phyloP scores from a whole-genome alignment of 37 sponge, comb jelly and placozoan genomes.

The Crambe crambe region DNA sequence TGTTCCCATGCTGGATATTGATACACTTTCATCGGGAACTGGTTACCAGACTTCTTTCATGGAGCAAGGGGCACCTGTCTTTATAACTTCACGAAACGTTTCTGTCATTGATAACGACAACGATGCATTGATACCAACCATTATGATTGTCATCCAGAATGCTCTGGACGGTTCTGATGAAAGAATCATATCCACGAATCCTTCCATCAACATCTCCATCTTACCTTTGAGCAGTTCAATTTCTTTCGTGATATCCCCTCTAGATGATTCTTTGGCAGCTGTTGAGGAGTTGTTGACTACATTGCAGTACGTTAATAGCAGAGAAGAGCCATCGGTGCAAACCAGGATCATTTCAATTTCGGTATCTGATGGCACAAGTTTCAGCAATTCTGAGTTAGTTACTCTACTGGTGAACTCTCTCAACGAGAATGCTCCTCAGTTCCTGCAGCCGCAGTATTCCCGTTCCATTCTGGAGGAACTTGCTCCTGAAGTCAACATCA shows the following conservation, averaged over 20 bases:
- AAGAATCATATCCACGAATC: constrained; percentile 24
- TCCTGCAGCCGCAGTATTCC: constrained; percentile 15
- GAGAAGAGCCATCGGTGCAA: constrained; percentile 49
- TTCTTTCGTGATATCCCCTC: constrained; percentile 12
- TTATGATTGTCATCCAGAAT: constrained; percentile 40
- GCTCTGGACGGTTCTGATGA: constrained; percentile 49
- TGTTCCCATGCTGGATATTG: constrained; percentile 65
- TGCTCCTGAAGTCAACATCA: not conserved
- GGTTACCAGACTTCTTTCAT: constrained; percentile 48
- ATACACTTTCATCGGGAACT: constrained; percentile 13
- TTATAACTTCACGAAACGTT: constrained; percentile 66
- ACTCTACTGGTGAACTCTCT: constrained; percentile 1
- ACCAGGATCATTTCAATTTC: constrained; percentile 28
- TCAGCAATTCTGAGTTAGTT: constrained; percentile 44
- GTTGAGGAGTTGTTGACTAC: constrained; percentile 24
- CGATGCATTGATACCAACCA: not conserved
- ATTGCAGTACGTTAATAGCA: constrained; percentile 46
- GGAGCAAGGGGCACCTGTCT: constrained; percentile 56
- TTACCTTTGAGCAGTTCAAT: not conserved
- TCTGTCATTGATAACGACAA: constrained; percentile 64
- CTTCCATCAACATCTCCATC: not conserved
- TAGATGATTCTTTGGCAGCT: not conserved
- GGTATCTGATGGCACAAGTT: constrained; percentile 50
- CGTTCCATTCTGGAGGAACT: constrained; percentile 14
- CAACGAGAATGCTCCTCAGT: constrained; percentile 62